Percentiles rank a stretch among this genome's conserved stretches.
Conservation (phyloP, 2,113 vertebrate genomes). For the Pantherophis guttatus region DNA sequence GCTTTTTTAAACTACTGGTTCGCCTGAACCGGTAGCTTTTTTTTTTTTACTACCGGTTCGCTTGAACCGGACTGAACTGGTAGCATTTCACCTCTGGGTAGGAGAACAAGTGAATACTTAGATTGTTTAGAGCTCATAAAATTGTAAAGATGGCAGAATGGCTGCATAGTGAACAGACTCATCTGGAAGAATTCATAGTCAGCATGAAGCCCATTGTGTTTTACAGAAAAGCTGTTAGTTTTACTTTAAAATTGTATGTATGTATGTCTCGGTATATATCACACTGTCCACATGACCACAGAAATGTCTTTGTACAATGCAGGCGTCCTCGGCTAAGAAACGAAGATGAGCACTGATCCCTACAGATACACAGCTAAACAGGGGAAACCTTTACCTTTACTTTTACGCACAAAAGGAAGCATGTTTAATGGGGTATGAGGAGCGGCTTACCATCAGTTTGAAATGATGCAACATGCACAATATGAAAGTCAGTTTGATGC, state of each 20-base stretch:
- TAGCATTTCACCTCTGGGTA: too few relatives aligned
- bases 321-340: not conserved
- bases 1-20: too few relatives aligned
- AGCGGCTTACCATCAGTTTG: too few relatives aligned
- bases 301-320: not conserved
- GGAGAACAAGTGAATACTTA: not conserved
- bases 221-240: not conserved
- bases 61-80: too few relatives aligned
- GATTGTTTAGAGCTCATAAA: not conserved
- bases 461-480: too few relatives aligned
- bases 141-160: not conserved
- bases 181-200: not conserved
- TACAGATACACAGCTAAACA: not conserved
- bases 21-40: too few relatives aligned
- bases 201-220: not conserved
- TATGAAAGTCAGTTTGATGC: too few relatives aligned
- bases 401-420: not conserved
- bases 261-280: not conserved
- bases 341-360: not conserved
- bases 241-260: not conserved
- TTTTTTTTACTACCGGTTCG: too few relatives aligned
- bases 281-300: not conserved
- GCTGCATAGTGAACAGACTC: not conserved
- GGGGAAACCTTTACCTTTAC: not conserved
- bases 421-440: not conserved